Evolutionary conservation across 53 echinoderm and acorn worm species (phyloP).

Genomic region (Zoroaster sp.): DNA sequence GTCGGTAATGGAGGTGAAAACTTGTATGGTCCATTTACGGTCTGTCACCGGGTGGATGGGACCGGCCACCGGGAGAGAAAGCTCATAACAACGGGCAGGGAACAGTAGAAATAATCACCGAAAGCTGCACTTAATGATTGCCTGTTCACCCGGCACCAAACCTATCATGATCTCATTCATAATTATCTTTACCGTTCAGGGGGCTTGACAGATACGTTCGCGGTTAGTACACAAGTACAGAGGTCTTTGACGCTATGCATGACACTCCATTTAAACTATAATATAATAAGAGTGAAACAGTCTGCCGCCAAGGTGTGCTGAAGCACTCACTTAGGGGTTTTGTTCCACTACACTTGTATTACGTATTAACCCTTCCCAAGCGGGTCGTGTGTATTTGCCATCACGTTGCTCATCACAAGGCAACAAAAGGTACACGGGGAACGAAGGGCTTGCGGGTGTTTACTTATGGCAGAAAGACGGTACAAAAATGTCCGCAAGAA

Average conservation of each 20-base stretch:
- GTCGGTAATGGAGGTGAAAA: conserved; percentile 8
- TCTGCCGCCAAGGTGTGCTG: neutral
- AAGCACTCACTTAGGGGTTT: neutral
- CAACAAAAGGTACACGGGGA: neutral
- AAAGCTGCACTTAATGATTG: neutral
- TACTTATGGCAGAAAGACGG: neutral
- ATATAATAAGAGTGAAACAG: neutral
- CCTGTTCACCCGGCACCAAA: neutral
- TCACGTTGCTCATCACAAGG: neutral
- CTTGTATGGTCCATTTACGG: conserved; percentile 4
- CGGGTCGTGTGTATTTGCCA: neutral
- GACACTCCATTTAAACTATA: neutral
- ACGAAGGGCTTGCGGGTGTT: neutral
- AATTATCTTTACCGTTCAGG: neutral
- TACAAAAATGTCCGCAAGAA: neutral
- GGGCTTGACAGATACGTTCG: neutral
- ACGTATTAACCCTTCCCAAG: neutral
- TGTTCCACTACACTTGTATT: neutral
- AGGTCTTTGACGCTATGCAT: neutral
- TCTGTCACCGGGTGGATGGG: neutral
- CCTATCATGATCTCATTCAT: neutral
- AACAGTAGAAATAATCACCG: neutral
- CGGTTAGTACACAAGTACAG: neutral
- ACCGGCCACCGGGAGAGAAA: neutral
- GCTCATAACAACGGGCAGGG: neutral